Base-by-base conservation (phyloP, 2,797 vertebrate genomes). In the Allobates femoralis region DNA sequence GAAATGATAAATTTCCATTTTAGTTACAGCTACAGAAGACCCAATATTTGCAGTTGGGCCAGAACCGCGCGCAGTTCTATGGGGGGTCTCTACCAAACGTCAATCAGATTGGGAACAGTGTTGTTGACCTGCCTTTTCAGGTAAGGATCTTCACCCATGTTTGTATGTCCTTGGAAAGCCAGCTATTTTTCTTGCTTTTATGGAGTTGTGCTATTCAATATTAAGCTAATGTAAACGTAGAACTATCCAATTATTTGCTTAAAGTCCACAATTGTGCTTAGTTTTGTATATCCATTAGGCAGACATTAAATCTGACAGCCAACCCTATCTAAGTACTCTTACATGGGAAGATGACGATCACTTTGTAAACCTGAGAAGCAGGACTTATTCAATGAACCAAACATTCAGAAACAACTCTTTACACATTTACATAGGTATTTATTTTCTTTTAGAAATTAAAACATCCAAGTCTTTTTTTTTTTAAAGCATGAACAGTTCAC, bases 1-100 rank as follows among this genome's bases (percentile, higher is more conserved):
- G 62, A 85, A 80, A 71, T 88, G 87, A 88, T 88, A 71, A 88
- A 69, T 83, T 83, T 81, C 78, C 81, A 85, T 91, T 90, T 16
- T 81, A 99, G 98, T 94, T 99, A 94, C 98, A 99, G 95, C 97
- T 99, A 93, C 98, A 99, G 96, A 99, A 99, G 95, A 97, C 97
- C 86, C 98, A 99, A 90, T 99, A 98, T 94, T 95, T 99, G 93
- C 98, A 99, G 94, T 95, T 99, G 96, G 98, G 98, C 92, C 98
- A 98, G 90, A 98, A 96, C 92, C 98, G 98, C 89, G 97, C 97
- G 94, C 98, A 99, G 94, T 99, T 97, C 96, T 99, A 99, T 1
- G 98, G 98, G 83, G 98, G 98, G 88, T 99, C 98, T 86, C 94
- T 99, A 94, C 98, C 98, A 95, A 99, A 99, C 90, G 98, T 99